A percentile compares a stretch with the other conserved stretches of the same genome.
phyloP scores from a whole-genome alignment of 1,140 invertebrate genomes.

The Cephus cinctus region DNA sequence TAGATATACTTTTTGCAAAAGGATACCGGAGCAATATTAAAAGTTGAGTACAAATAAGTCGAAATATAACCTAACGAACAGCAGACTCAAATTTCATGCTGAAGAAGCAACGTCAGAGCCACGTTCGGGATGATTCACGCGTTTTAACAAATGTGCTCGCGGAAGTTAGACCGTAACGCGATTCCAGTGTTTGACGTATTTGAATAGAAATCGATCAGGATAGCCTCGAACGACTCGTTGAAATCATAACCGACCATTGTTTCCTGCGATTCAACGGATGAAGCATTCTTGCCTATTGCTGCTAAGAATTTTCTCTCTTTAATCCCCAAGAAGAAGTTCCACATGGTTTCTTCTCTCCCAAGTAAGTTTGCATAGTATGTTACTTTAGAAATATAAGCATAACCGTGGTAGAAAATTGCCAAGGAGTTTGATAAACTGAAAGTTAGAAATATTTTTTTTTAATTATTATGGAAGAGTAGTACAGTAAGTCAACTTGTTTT shows the following conservation, averaged over 20 bases:
- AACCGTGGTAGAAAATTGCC: no score
- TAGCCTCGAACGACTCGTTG: conserved; percentile 12
- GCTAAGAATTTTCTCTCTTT: no score
- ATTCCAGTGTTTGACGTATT: conserved; percentile 31
- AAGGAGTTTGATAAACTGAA: no score
- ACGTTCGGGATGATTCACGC: conserved; percentile 25
- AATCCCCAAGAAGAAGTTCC: no score
- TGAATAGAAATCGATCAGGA: conserved; percentile 35
- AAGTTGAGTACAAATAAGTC: no score
- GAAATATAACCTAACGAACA: no score
- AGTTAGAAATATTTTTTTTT: no score
- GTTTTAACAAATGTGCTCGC: conserved; percentile 25
- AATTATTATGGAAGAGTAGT: neutral
- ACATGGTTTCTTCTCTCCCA: no score
- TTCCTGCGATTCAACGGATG: neutral
- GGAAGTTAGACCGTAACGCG: conserved; percentile 24
- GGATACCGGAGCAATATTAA: no score
- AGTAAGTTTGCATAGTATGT: no score
- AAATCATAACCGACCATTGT: conserved; percentile 18
- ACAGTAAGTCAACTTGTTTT: neutral
- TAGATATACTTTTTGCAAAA: no score
- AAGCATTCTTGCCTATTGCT: neutral
- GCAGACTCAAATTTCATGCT: conserved; percentile 20
- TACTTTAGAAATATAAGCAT: no score
- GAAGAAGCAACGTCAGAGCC: conserved; percentile 14